Evolutionary conservation across 2,113 vertebrate species (phyloP).

Genomic region (Merops nubicus): DNA sequence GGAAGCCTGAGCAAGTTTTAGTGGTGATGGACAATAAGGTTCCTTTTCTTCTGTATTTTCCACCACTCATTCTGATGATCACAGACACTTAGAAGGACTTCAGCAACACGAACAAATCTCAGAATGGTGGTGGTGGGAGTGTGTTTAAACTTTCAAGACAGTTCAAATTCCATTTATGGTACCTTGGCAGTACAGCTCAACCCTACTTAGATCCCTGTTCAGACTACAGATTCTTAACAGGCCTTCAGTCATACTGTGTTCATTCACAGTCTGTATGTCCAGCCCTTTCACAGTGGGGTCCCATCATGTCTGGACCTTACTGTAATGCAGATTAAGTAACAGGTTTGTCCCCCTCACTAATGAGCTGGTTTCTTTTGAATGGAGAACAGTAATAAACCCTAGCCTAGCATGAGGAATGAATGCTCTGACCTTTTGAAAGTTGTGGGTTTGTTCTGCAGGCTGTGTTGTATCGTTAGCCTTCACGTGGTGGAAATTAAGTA

Average conservation of each 20-base stretch:
- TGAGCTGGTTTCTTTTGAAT: conserved; percentile 14
- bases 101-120: neutral
- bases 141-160: neutral
- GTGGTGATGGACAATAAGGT: neutral
- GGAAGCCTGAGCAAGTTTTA: neutral
- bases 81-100: neutral
- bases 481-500: neutral
- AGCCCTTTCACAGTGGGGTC: neutral
- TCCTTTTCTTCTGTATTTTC: neutral
- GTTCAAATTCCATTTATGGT: neutral
- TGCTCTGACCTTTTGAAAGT: conserved; percentile 19
- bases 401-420: neutral
- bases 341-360: conserved; percentile 3
- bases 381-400: neutral
- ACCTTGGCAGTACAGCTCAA: neutral
- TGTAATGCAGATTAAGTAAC: neutral
- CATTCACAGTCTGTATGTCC: neutral
- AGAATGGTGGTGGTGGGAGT: neutral
- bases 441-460: conserved; percentile 26
- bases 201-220: neutral
- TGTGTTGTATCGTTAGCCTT: neutral
- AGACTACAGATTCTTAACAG: neutral
- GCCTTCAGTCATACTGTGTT: neutral
- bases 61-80: neutral
- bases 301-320: neutral